Evolutionary conservation across 2,113 vertebrate genomes (phyloP).

Genomic region (Regulus satrapa): DNA sequence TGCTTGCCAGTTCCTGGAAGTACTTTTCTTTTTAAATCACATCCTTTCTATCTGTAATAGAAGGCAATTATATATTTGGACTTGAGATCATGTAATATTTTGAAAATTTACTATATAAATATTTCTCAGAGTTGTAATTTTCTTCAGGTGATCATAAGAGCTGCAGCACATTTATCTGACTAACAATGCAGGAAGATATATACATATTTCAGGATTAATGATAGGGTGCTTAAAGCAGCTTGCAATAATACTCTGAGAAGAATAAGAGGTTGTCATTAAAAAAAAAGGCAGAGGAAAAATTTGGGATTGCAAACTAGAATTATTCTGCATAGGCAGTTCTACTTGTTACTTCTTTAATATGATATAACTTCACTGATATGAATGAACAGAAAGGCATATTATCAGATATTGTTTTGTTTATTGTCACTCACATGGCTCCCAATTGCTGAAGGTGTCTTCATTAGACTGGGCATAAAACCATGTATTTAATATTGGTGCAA

Average conservation of each 20-base stretch:
- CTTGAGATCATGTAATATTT: not conserved
- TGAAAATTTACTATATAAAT: conserved; percentile 6
- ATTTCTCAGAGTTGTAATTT: conserved; percentile 51
- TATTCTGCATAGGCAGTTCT: conserved; percentile 20
- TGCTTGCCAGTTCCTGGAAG: not conserved
- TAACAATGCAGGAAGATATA: conserved; percentile 53
- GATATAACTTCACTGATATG: not conserved
- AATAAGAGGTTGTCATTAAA: conserved; percentile 60
- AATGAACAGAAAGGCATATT: not conserved
- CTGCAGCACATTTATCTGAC: conserved; percentile 35
- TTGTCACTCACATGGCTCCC: not conserved
- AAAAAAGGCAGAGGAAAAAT: conserved; percentile 21
- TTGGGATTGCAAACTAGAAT: conserved; percentile 40
- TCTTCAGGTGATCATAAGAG: conserved; percentile 34
- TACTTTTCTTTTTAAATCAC: not conserved
- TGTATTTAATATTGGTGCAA: not conserved
- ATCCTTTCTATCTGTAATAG: not conserved
- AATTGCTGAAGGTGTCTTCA: not conserved
- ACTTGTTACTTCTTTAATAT: not conserved
- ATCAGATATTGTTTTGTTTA: not conserved
- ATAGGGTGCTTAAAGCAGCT: conserved; percentile 55
- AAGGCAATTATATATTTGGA: not conserved
- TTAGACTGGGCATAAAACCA: not conserved
- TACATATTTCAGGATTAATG: conserved; percentile 63
- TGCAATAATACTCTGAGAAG: conserved; percentile 21